Base-by-base conservation (phyloP, 2,888 invertebrate genomes). In the Nemapogon koenigi region DNA sequence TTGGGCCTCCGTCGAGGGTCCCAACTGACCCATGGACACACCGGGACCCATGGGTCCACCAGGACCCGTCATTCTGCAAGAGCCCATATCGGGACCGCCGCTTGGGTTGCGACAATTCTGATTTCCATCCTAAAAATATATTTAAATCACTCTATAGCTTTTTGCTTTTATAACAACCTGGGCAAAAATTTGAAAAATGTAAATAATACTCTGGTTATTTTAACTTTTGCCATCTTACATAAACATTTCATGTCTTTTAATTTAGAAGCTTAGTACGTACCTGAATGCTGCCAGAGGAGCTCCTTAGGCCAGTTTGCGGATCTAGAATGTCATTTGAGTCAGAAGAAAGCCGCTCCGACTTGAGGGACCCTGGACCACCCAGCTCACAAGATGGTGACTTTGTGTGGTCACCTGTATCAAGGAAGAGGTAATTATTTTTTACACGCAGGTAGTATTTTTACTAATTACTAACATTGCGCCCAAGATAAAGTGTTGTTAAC, bases 1-100 rank as follows among this genome's bases (percentile, higher is more conserved):
- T 61, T 89, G 89, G 27, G 88, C 85, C 53, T 88, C 87, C 40
- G 82, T 78, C 26, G 83, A 80, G 43, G 16, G 33, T 68, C 59
- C 37, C 76, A 76, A 75, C 29, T 70, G 62, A 2, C 75, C 73
- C 73, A 76, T 73, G 0, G 75, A 62, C 14, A 65, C 76, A 1
- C 73, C 70, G 1, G 73, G 71, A 0, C 75, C 76, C 67, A 76
- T 69, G 1, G 72, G 65, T 0, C 71, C 72, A 0, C 63, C 62
- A 1, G 45, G 42, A 17, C 65, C 62, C 11, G 66, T 68, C 18
- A 79, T 70, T 35, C 79, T 71, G 43, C 78, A 78, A 1, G 78
- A 73, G 1, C 73, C 75, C 67, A 78, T 65, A 25, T 46, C 78
- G 2, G 71, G 69, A 10, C 62, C 62, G 3, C 68, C 67, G 50